phyloP scores from a whole-genome alignment of 2,113 vertebrate species.

The Sardina pilchardus region DNA sequence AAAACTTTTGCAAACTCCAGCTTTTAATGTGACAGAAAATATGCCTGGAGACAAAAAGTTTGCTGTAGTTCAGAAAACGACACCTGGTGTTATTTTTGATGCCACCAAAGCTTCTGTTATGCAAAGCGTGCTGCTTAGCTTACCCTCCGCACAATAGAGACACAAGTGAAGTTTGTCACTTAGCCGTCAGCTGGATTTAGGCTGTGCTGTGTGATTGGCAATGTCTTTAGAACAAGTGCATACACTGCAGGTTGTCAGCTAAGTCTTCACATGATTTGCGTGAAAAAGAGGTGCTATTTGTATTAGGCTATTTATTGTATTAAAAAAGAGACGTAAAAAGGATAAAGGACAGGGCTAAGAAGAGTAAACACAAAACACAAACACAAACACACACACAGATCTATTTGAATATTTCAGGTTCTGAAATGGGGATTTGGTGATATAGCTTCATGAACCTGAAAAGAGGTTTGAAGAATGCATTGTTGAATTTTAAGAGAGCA shows the following conservation, averaged over 20 bases:
- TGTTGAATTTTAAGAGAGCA: constrained; percentile 29
- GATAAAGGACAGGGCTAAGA: too few species aligned
- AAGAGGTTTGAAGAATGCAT: neutral
- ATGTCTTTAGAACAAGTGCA: neutral
- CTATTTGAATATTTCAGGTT: neutral
- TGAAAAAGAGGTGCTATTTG: neutral
- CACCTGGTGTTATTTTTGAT: constrained; percentile 5
- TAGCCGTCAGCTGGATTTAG: neutral
- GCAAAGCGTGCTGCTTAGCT: neutral
- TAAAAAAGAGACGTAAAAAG: neutral
- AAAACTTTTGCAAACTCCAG: constrained; percentile 7
- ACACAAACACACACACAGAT: neutral
- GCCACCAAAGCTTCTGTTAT: neutral
- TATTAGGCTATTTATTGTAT: neutral
- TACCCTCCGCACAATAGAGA: neutral
- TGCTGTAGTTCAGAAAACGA: neutral
- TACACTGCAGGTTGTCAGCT: neutral
- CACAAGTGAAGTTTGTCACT: neutral
- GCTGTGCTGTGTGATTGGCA: neutral
- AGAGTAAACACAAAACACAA: neutral
- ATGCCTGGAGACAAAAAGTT: constrained; percentile 9
- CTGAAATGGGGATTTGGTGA: neutral
- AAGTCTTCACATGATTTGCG: neutral
- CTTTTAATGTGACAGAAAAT: neutral
- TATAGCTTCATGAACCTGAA: neutral